Conservation (phyloP, 1,140 invertebrate genomes). For the Rhyacophila brunnea region DNA sequence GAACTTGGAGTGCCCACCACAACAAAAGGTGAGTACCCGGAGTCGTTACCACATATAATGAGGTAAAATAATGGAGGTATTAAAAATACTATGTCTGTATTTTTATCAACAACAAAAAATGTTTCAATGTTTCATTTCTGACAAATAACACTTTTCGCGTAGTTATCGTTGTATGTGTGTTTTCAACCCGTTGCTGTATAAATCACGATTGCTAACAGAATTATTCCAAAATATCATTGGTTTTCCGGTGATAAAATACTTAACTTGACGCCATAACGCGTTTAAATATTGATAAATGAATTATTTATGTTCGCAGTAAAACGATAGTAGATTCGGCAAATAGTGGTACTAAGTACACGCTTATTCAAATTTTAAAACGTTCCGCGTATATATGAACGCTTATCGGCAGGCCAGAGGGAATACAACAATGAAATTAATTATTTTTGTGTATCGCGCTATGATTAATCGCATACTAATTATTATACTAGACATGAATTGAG, state of each 20-base stretch:
- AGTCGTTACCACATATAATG: too few relatives aligned
- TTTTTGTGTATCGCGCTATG: too few relatives aligned
- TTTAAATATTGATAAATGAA: slow-evolving; percentile 8
- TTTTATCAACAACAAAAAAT: too few relatives aligned
- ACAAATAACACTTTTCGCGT: too few relatives aligned
- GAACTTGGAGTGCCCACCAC: too few relatives aligned
- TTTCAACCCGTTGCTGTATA: slow-evolving; percentile 17
- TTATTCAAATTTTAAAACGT: slow-evolving; percentile 7
- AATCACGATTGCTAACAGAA: slow-evolving; percentile 19
- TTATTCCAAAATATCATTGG: slow-evolving; percentile 33
- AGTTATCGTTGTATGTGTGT: background rate
- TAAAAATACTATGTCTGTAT: too few relatives aligned
- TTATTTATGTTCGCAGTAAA: slow-evolving; percentile 1
- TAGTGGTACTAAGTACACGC: background rate
- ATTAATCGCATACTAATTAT: too few relatives aligned
- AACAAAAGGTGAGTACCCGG: too few relatives aligned
- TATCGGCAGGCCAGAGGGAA: background rate
- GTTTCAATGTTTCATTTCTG: too few relatives aligned
- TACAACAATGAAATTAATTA: too few relatives aligned
- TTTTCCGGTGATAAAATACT: slow-evolving; percentile 26
- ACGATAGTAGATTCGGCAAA: background rate
- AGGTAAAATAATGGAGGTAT: too few relatives aligned
- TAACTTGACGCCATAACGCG: background rate
- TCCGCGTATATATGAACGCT: background rate
- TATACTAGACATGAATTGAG: too few relatives aligned